A percentile compares a stretch with the other conserved stretches of the same genome.
These are phyloP conservation scores for Myzus persicae DNA, from an alignment of 1,140 invertebrate genomes.

Conservation along the genomic window DNA sequence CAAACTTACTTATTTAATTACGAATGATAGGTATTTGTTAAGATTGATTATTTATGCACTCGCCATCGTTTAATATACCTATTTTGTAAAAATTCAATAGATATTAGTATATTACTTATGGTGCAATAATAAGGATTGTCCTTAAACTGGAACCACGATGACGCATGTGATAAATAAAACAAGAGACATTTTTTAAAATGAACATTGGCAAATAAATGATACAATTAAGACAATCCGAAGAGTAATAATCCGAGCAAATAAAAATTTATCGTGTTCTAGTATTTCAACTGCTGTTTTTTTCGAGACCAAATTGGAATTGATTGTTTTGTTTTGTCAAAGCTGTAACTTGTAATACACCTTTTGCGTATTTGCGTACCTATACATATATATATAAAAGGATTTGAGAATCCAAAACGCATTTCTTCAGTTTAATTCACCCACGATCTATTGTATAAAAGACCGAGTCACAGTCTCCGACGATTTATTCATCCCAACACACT, in stretches of 20 bases:
- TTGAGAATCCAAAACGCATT: background rate
- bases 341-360: background rate
- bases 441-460: background rate
- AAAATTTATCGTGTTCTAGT: conserved; percentile 47
- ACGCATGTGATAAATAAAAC: background rate
- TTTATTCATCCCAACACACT: background rate
- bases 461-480: background rate
- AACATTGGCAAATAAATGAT: conserved; percentile 22
- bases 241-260: conserved; percentile 33
- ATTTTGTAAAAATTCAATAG: too few species aligned
- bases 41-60: too few species aligned
- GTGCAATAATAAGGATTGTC: background rate
- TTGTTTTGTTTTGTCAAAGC: conserved; percentile 37
- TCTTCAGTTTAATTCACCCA: conserved; percentile 52
- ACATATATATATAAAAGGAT: conserved; percentile 34
- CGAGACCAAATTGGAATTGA: conserved; percentile 48
- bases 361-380: background rate
- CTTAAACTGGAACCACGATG: background rate
- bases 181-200: background rate
- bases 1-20: too few species aligned
- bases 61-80: too few species aligned
- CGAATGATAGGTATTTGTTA: too few species aligned
- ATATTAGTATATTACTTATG: too few species aligned
- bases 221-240: conserved; percentile 19
- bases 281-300: background rate